Evolutionary conservation across 2,797 vertebrate species (phyloP).

Genomic region (Paguma larvata): DNA sequence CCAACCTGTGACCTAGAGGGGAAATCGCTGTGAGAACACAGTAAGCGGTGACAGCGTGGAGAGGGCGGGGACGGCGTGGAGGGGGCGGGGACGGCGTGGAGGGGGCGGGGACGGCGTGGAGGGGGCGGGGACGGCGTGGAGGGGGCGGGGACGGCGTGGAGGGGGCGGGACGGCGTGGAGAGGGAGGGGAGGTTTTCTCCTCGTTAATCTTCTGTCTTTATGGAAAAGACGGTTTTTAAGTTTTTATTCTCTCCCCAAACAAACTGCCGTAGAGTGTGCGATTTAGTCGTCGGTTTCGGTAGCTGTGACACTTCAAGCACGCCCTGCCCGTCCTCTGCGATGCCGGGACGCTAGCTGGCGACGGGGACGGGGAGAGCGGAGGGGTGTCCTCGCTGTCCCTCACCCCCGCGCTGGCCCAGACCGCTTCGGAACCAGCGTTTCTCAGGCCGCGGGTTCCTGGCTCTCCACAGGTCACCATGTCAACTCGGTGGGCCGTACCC

Average conservation of each 20-base stretch:
- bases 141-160: too few relatives aligned
- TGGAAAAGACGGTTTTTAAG: too few relatives aligned
- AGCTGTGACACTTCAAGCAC: not conserved
- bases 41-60: rapidly evolving
- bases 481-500: not conserved
- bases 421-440: not conserved
- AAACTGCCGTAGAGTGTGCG: not conserved
- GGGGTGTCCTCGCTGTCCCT: not conserved
- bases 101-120: too few relatives aligned
- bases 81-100: too few relatives aligned
- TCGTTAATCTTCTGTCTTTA: not conserved
- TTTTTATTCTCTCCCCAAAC: not conserved
- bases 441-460: not conserved
- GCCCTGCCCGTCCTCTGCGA: not conserved
- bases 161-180: too few relatives aligned
- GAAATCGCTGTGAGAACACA: too few relatives aligned
- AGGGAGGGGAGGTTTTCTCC: not conserved
- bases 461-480: not conserved
- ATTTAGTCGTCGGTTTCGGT: not conserved
- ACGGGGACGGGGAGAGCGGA: too few relatives aligned
- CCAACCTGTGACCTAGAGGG: not conserved
- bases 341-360: rapidly evolving
- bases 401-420: not conserved
- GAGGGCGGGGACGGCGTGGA: too few relatives aligned
- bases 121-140: too few relatives aligned